Percentiles rank a stretch among this genome's conserved stretches.
Conservation (phyloP, 35 echinoderm and acorn worm genomes). For the Amphiura filiformis region DNA sequence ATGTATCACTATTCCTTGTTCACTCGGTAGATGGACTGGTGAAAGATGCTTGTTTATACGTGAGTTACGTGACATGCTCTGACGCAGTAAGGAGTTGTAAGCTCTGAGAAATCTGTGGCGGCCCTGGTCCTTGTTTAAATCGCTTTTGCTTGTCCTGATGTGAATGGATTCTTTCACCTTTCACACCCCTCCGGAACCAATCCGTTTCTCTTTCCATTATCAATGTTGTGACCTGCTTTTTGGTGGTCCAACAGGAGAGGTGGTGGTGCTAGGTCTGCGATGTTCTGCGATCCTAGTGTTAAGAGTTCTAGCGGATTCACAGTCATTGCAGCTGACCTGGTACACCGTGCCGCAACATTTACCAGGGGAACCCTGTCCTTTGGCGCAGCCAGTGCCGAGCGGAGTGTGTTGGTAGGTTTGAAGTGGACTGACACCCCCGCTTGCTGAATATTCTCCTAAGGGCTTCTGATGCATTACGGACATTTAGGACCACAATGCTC, state of each 20-base stretch:
- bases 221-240: not conserved
- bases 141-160: not conserved
- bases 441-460: not conserved
- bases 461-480: too few species aligned
- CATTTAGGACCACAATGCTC: too few species aligned
- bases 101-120: not conserved
- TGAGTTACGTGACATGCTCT: too few species aligned
- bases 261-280: too few species aligned
- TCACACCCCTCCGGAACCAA: not conserved
- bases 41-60: too few species aligned
- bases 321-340: not conserved
- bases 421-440: not conserved
- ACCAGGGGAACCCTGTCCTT: not conserved
- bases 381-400: not conserved
- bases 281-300: not conserved
- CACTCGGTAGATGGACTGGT: too few species aligned
- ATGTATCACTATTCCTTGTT: too few species aligned
- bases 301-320: not conserved
- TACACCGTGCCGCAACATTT: not conserved
- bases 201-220: constrained; percentile 1
- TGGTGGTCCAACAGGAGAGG: not conserved
- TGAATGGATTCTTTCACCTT: not conserved
- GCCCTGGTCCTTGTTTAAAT: not conserved
- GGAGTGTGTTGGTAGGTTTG: not conserved
- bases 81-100: too few species aligned